A percentile compares a stretch with the other conserved stretches of the same genome.
These are phyloP conservation scores for Lepisosteus oculatus DNA, from an alignment of 2,113 vertebrate genomes.

Conservation along the genomic window DNA sequence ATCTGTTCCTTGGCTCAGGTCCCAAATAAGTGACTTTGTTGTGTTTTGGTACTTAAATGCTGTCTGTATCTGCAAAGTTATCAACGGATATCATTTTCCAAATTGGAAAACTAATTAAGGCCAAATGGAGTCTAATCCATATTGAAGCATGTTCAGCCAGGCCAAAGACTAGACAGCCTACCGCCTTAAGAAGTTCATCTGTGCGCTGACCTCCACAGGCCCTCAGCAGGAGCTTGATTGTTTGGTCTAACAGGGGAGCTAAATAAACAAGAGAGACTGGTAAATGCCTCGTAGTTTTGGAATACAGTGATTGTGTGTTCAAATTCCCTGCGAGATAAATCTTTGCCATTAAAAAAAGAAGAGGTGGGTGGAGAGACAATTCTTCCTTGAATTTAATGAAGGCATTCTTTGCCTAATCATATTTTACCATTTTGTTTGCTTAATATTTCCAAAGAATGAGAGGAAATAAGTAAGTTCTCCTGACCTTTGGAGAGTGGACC, in stretches of 20 bases:
- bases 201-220: neutral
- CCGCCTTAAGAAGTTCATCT: neutral
- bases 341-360: too few relatives aligned
- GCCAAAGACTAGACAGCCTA: neutral
- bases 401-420: neutral
- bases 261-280: neutral
- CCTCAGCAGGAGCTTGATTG: neutral
- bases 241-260: neutral
- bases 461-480: neutral
- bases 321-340: neutral
- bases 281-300: neutral
- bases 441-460: neutral
- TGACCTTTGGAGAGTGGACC: neutral
- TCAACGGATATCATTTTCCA: slow-evolving; percentile 25
- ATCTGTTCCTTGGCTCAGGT: slow-evolving; percentile 8
- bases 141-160: neutral
- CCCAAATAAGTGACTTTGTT: slow-evolving; percentile 11
- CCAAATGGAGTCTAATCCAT: slow-evolving; percentile 12
- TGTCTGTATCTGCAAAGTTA: slow-evolving; percentile 16
- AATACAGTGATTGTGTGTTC: neutral
- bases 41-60: slow-evolving; percentile 12
- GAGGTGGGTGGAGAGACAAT: neutral
- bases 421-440: neutral
- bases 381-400: neutral
- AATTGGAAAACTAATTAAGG: slow-evolving; percentile 25